Evolutionary conservation across 2,113 vertebrate species (phyloP), one percentile per base, ranked within the genome.

Genomic region (Ibidorhyncha struthersii): DNA sequence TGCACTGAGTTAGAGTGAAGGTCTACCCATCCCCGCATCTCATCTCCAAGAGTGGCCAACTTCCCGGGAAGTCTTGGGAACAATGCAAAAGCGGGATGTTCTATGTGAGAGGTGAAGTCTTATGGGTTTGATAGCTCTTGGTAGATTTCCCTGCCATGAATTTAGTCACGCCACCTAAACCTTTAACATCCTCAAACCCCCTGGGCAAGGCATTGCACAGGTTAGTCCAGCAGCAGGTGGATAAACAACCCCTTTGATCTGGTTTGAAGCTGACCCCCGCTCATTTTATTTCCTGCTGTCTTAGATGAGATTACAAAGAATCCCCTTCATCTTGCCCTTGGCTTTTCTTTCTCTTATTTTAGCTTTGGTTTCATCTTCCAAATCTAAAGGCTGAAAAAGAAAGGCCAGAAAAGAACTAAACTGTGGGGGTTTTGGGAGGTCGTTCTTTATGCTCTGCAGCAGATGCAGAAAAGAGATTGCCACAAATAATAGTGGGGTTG

Each of bases 251-350:
- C 6, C 13, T 47, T 76, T 56, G 62, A 20, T 66, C 36, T 27
- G 47, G 63, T 89, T 36, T 53, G 72, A 53, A 69, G 32, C 30
- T 59, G n/a, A 52, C 11, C 32, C 25, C 17, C 20, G 11, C 7
- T 58, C 30, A 0, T 53, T 83, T 89, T 10, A 30, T 93, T 40
- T 83, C 38, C 32, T 53, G 3, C 38, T 78, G 21, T 45, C 58
- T 82, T 62, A n/a, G 53, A 27, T 0, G 0, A 76, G 67, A 5
- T 34, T 7, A 4, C 2, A 5, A 66, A 73, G 55, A 65, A 58
- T 18, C 47, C 16, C 22, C 32, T 55, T 72, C 18, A 6, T 19
- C 52, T 40, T 21, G 1, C 3, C 34, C 30, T 53, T 34, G 67
- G n/a, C 74, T 85, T 65, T 70, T 55, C 21, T 86, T 70, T 65